Base-by-base conservation (phyloP, 2,888 invertebrate genomes). In the Lasioglossum pauxillum region DNA sequence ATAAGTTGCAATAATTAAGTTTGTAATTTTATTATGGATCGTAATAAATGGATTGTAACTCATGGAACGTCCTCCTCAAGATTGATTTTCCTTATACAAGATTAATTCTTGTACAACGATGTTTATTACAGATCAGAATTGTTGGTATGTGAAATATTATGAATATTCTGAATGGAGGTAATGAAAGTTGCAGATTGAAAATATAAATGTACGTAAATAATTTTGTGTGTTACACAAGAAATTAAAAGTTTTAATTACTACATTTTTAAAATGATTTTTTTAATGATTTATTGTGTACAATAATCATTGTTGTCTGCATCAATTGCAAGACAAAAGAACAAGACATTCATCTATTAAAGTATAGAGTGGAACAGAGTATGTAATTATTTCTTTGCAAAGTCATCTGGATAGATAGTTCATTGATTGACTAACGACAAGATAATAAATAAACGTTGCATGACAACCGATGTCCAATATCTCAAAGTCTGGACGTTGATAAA, bases 391-490 rank as follows among this genome's bases (percentile, higher is more conserved):
- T 46, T 35, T 23, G 5, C 0, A 19, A 38, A 3, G 67, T 31
- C 31, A 1, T 31, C 16, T 19, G 27, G 41, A 46, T 31, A 16
- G 16, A 72, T 44, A 16, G 31, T 10, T 46, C 72, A 31, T 73
- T 73, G 31, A 73, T 46, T 46, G 72, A 46, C 72, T 31, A 73
- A 19, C 46, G 72, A 46, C 46, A 46, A 14, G 19, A 31, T 46
- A 46, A 73, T 73, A 46, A 46, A 73, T 73, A 31, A 31, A 31
- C 41, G 27, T 31, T 31, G 72, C 72, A 46, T 10, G 72, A 73
- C 46, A 73, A 53, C 64, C 53, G 69, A 78, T 74, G 46, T 35
- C 31, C 44, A 46, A 67, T 69, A 44, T 27, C 27, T 73, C 72
- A 3, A 46, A 31, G n/a, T 23, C 27, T 73, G 14, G 72, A 73